A percentile compares a stretch with the other conserved stretches of the same genome.
Evolutionary conservation across 2,113 vertebrate genomes (phyloP).

Genomic region (Syrrhaptes paradoxus): DNA sequence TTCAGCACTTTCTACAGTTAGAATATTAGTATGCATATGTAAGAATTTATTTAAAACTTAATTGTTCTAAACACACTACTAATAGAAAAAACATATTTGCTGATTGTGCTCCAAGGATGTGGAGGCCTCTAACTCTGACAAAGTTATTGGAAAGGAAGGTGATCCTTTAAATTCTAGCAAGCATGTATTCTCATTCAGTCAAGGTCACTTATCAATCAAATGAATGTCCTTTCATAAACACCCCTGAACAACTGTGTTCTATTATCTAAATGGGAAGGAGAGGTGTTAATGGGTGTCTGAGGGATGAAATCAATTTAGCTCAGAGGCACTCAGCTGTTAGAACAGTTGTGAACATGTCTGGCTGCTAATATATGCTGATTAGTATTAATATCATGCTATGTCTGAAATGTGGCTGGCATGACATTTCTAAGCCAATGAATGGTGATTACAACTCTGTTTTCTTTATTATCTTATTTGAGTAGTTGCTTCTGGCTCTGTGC

Average conservation of each 20-base stretch:
- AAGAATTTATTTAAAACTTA: background rate
- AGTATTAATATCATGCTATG: constrained; percentile 66
- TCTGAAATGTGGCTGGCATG: constrained; percentile 60
- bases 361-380: constrained; percentile 74
- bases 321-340: constrained; percentile 69
- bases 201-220: constrained; percentile 75
- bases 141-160: constrained; percentile 1
- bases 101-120: background rate
- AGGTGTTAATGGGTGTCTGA: constrained; percentile 66
- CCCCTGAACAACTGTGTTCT: constrained; percentile 68
- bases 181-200: constrained; percentile 15
- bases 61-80: background rate
- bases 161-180: constrained; percentile 39
- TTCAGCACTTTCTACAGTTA: background rate
- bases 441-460: constrained; percentile 18
- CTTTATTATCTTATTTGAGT: constrained; percentile 19
- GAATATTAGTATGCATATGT: background rate
- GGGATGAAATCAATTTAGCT: constrained; percentile 73
- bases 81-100: background rate
- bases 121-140: background rate
- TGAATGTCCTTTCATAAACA: constrained; percentile 64
- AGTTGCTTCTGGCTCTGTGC: background rate
- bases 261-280: constrained; percentile 67
- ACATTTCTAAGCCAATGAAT: constrained; percentile 38
- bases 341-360: constrained; percentile 73